phyloP scores from a whole-genome alignment of 1,140 invertebrate genomes.

The Ceratoteleas bidentatus region DNA sequence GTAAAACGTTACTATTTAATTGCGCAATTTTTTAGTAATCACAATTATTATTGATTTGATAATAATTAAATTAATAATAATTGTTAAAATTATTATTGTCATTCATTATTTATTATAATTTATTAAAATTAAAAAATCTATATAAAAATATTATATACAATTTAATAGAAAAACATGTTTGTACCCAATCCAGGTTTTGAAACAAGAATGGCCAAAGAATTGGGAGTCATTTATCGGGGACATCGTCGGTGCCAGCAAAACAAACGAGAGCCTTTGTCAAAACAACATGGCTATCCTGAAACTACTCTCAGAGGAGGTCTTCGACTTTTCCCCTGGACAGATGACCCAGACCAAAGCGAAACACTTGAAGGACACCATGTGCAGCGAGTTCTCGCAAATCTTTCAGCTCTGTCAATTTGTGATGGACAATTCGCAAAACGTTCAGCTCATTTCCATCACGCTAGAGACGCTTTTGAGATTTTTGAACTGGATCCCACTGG shows the following conservation, averaged over 20 bases:
- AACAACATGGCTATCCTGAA: constrained; percentile 99
- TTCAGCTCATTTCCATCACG: constrained; percentile 95
- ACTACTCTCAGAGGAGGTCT: constrained; percentile 98
- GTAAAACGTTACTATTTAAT: too few relatives aligned
- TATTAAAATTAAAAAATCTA: too few relatives aligned
- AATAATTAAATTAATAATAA: too few relatives aligned
- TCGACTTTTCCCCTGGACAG: constrained; percentile 98
- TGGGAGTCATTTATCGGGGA: constrained; percentile 99
- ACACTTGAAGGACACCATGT: constrained; percentile 99
- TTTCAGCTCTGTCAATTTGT: constrained; percentile 99
- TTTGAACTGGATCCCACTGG: constrained; percentile 99
- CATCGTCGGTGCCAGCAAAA: constrained; percentile 99
- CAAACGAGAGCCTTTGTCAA: constrained; percentile 98
- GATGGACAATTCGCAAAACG: constrained; percentile 98
- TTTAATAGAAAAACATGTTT: too few relatives aligned
- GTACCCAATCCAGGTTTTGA: constrained; percentile 99
- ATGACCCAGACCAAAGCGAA: constrained; percentile 99
- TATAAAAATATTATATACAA: too few relatives aligned
- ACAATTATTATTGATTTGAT: too few relatives aligned
- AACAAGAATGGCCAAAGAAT: constrained; percentile 99
- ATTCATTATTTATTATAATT: too few relatives aligned
- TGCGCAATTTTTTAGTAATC: too few relatives aligned
- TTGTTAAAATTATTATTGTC: too few relatives aligned
- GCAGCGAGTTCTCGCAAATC: constrained; percentile 98
- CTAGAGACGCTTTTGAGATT: constrained; percentile 98